Base-by-base conservation (phyloP, 2,888 invertebrate species). In the Marasmarcha lunaedactyla region DNA sequence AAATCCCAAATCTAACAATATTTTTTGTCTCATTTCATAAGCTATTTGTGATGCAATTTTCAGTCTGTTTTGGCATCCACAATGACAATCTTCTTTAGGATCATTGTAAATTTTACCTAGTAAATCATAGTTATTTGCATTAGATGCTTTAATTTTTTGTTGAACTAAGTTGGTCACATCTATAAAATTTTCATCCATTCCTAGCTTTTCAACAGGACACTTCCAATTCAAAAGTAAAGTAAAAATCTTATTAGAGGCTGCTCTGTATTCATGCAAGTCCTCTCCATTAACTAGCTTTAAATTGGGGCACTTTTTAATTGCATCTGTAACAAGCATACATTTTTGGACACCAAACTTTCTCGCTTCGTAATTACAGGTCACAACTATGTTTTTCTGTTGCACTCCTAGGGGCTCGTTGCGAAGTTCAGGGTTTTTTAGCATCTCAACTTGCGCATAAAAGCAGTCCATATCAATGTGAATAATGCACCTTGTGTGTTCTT, bases 401-500 rank as follows among this genome's bases (percentile, higher is more conserved):
- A 95, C 87, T 39, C 94, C 94, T 46, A 94, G 68, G 15, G 93
- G 92, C 51, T 88, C 85, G 39, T 78, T 74, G 46, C 86, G 83
- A 39, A 91, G 70, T 52, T 87, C 83, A 2, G 92, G 91, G 63
- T 91, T 87, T 50, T 87, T 87, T 42, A 90, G 65, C 86, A 90
- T 91, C 74, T 94, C 93, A 48, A 94, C 92, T 85, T 94, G 93
- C 44, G 93, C 93, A 73, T 93, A 94, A 73, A 91, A 94, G 66
- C 90, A 93, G 67, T 94, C 93, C 62, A 93, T 84, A 63, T 94
- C 93, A 54, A 94, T 81, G 64, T 93, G 93, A 57, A 94, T 86
- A 50, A 94, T 90, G 45, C 88, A 88, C 57, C 87, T 87, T 39
- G 86, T 77, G 69, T 93, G 93, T 46, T 73, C 76, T 46, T 56